Base-by-base conservation (phyloP, 2,113 vertebrate species). In the Podarcis raffonei region DNA sequence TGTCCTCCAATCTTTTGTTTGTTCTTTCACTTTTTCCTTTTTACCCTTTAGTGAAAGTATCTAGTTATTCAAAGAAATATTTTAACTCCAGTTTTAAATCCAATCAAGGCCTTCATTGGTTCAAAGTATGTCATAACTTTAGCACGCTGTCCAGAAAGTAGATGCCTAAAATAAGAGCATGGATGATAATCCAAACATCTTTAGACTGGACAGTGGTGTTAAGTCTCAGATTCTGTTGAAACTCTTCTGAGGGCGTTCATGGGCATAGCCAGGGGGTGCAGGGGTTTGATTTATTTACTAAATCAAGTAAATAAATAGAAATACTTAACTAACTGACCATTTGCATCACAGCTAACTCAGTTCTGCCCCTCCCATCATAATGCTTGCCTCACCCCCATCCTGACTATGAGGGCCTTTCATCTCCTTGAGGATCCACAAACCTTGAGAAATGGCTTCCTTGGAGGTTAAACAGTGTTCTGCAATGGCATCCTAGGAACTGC, bases 1-100 rank as follows among this genome's bases (percentile, higher is more conserved):
- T 96, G 95, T 96, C 96, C 91, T 91, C 92, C 66, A 87, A 94
- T 95, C 93, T 96, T 75, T 90, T 88, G 92, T 71, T 78, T 78
- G 37, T 79, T 88, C 93, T 90, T 94, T 90, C 89, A 92, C 93
- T 90, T 11, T 12, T 71, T 89, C 92, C 95, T 96, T 95, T 95
- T 91, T 92, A 95, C 88, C 87, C 90, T 92, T 93, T 85, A 91
- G 59, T 80, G 62, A 27, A 76, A 13, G 30, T 66, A 3, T 75
- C 59, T 86, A 94, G 91, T 91, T 85, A 92, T 79, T 93, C 91
- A 94, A 88, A 94, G 42, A 62, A 7, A 75, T 81, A 86, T 68
- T 25, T 91, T 91, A 83, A 23, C 77, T 91, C 90, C 89, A 87
- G 39, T 90, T 93, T 62, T 81, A 27, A 57, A 93, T 48, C 91